phyloP scores from a whole-genome alignment of 2,113 vertebrate species.

The Tauraco erythrolophus region DNA sequence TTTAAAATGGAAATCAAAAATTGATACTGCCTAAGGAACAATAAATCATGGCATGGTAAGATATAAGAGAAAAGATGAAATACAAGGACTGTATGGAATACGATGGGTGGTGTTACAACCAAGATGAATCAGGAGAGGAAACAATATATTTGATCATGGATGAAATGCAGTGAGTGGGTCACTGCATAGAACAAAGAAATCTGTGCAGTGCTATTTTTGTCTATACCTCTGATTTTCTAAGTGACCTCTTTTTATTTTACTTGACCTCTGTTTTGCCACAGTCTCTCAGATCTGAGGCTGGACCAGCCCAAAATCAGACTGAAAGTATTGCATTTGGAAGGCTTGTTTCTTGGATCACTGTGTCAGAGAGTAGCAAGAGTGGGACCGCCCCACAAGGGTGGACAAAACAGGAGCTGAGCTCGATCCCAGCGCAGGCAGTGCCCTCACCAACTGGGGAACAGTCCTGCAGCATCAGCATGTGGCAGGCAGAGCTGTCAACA shows the following conservation, averaged over 20 bases:
- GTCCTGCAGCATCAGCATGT: neutral
- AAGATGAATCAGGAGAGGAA: neutral
- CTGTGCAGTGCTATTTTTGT: neutral
- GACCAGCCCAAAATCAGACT: neutral
- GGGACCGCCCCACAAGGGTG: rapidly evolving
- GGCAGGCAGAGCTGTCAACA: neutral
- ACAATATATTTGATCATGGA: neutral
- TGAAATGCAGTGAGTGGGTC: neutral
- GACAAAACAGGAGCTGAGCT: neutral
- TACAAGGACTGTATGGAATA: neutral
- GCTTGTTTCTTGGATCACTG: neutral
- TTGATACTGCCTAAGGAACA: neutral
- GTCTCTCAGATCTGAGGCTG: neutral
- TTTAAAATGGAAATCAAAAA: neutral
- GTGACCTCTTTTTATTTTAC: neutral
- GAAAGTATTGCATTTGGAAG: neutral
- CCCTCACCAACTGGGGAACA: neutral
- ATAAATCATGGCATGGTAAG: neutral
- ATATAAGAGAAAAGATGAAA: neutral
- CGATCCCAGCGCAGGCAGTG: rapidly evolving
- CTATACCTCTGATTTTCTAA: neutral
- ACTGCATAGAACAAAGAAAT: neutral
- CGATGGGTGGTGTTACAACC: neutral
- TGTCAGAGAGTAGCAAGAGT: neutral
- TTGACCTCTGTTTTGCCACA: neutral